These are phyloP conservation scores for Drosophila lacicola DNA, from an alignment of 2,888 invertebrate species.

Conservation along the genomic window DNA sequence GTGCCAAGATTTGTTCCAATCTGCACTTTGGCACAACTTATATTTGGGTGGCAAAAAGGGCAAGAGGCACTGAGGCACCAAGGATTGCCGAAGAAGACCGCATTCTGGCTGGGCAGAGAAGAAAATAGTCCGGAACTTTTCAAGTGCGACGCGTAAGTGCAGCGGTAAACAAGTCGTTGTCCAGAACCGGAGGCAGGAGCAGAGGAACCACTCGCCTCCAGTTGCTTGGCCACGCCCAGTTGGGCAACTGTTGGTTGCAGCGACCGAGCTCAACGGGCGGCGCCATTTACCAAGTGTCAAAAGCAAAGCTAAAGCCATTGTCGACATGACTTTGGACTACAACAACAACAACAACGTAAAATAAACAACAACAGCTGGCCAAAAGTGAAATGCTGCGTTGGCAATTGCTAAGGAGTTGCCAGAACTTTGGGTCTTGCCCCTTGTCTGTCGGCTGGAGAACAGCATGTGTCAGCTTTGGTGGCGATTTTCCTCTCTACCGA, in stretches of 20 bases:
- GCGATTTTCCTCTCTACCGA: constrained; percentile 41
- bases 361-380: constrained; percentile 42
- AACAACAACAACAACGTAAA: constrained; percentile 50
- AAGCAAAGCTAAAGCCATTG: constrained; percentile 84
- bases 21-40: constrained; percentile 61
- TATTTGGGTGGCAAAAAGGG: constrained; percentile 47
- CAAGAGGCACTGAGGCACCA: constrained; percentile 11
- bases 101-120: constrained; percentile 6
- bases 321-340: constrained; percentile 82
- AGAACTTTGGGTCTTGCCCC: constrained; percentile 62
- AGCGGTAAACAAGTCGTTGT: constrained; percentile 73
- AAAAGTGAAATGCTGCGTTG: constrained; percentile 81
- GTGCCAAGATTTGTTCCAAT: constrained; percentile 33
- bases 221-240: constrained; percentile 40
- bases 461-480: constrained; percentile 76
- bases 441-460: constrained; percentile 51
- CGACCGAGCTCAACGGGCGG: constrained; percentile 80
- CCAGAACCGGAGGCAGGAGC: constrained; percentile 10
- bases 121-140: constrained; percentile 57
- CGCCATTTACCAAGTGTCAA: constrained; percentile 83
- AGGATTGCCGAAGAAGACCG: constrained; percentile 4
- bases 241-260: constrained; percentile 66
- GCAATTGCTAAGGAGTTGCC: constrained; percentile 81
- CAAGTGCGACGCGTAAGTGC: constrained; percentile 69
- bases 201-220: not conserved